These are phyloP conservation scores for Hippocampus comes DNA, from an alignment of 2,113 vertebrate species.

Conservation along the genomic window DNA sequence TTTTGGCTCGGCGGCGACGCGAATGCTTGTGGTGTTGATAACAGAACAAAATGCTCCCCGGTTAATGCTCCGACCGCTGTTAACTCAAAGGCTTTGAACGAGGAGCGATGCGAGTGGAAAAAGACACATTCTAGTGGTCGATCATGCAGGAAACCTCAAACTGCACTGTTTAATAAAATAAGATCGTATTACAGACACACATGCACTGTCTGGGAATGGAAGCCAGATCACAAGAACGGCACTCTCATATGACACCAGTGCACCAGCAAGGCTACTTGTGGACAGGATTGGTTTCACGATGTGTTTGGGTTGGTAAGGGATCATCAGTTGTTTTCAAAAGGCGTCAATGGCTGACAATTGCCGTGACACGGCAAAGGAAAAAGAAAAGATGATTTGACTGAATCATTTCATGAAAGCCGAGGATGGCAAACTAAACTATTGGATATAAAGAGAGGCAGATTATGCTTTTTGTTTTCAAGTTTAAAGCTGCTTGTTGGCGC, in stretches of 20 bases:
- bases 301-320: conserved; percentile 6
- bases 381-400: conserved; percentile 43
- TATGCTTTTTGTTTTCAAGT: conserved; percentile 38
- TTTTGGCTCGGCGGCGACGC: conserved; percentile 15
- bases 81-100: not conserved
- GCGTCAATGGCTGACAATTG: conserved; percentile 53
- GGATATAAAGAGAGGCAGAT: conserved; percentile 27
- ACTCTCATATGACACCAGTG: conserved; percentile 92
- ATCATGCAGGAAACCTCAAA: conserved; percentile 24
- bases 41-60: not conserved
- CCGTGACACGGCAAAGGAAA: conserved; percentile 21
- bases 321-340: conserved; percentile 16
- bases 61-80: not conserved
- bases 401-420: conserved; percentile 5
- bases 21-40: conserved; percentile 16
- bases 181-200: not conserved
- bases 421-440: not conserved
- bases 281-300: not conserved
- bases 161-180: conserved; percentile 18
- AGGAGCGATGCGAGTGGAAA: not conserved
- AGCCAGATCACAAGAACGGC: conserved; percentile 88
- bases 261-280: conserved; percentile 76
- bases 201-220: conserved; percentile 63
- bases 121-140: conserved; percentile 27
- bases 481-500: conserved; percentile 50